These are phyloP conservation scores for Perca schrenkii DNA, from an alignment of 2,113 vertebrate genomes.

Conservation along the genomic window DNA sequence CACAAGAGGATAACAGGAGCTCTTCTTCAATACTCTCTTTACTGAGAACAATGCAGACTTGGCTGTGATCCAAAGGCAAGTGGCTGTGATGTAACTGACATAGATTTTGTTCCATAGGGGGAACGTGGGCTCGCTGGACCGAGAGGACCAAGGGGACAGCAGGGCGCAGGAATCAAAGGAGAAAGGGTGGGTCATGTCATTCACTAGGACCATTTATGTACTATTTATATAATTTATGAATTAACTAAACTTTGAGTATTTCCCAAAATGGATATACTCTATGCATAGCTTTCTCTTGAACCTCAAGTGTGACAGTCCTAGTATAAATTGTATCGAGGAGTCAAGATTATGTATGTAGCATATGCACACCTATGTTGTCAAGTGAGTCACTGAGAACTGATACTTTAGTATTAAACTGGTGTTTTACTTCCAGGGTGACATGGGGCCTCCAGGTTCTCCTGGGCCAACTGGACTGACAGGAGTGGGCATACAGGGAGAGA, in stretches of 20 bases:
- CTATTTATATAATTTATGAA: background rate
- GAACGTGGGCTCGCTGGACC: slow-evolving; percentile 89
- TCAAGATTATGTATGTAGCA: background rate
- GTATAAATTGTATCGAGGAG: background rate
- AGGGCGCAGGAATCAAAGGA: slow-evolving; percentile 90
- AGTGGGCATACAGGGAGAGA: slow-evolving; percentile 89
- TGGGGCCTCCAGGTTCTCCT: slow-evolving; percentile 85
- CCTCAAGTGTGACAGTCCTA: background rate
- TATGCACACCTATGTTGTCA: background rate
- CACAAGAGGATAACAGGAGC: slow-evolving; percentile 52
- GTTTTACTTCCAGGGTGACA: slow-evolving; percentile 83
- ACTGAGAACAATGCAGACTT: slow-evolving; percentile 63
- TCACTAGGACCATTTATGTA: background rate
- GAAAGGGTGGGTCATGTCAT: slow-evolving; percentile 86
- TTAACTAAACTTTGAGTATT: background rate
- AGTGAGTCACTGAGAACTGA: background rate
- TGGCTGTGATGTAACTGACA: slow-evolving; percentile 43
- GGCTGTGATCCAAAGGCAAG: slow-evolving; percentile 51
- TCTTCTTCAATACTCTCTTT: slow-evolving; percentile 5
- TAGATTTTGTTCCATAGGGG: slow-evolving; percentile 81
- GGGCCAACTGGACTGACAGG: slow-evolving; percentile 86
- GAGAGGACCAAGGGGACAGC: slow-evolving; percentile 87
- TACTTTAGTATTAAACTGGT: background rate
- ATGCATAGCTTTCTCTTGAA: background rate
- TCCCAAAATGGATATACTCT: background rate